phyloP scores from a whole-genome alignment of 1,140 invertebrate species.

The Nomia melanderi region DNA sequence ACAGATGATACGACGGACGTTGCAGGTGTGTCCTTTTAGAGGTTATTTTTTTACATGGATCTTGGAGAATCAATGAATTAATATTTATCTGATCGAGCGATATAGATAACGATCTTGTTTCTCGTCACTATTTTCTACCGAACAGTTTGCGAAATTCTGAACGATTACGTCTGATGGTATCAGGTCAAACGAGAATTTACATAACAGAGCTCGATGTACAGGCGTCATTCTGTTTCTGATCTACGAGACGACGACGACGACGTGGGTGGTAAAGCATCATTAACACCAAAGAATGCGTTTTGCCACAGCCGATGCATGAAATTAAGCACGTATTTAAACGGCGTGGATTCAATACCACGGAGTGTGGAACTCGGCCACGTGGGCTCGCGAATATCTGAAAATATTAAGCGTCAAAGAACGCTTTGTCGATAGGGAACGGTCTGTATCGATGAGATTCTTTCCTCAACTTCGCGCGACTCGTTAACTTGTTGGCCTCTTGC shows the following conservation, averaged over 20 bases:
- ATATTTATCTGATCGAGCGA: no score
- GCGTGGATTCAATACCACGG: background rate
- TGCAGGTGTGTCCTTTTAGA: background rate
- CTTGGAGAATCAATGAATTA: no score
- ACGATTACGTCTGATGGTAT: no score
- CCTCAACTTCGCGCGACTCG: background rate
- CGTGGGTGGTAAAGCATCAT: conserved; percentile 25
- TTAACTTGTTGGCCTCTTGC: conserved; percentile 27
- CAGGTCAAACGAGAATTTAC: conserved; percentile 12
- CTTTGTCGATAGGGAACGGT: background rate
- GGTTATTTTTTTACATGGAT: background rate
- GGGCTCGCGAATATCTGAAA: background rate
- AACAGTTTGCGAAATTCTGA: no score
- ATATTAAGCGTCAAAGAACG: background rate
- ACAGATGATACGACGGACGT: no score
- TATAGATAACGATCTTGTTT: no score
- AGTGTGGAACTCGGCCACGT: background rate
- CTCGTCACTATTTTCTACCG: no score
- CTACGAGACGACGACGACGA: background rate
- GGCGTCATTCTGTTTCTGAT: conserved; percentile 18
- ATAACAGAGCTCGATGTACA: conserved; percentile 17
- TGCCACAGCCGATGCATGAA: conserved; percentile 9
- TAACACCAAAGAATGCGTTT: conserved; percentile 1
- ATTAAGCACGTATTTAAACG: background rate
- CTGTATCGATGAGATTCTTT: conserved; percentile 7